Base-by-base conservation (phyloP, 2,888 invertebrate species). In the Calliopum simillimum region DNA sequence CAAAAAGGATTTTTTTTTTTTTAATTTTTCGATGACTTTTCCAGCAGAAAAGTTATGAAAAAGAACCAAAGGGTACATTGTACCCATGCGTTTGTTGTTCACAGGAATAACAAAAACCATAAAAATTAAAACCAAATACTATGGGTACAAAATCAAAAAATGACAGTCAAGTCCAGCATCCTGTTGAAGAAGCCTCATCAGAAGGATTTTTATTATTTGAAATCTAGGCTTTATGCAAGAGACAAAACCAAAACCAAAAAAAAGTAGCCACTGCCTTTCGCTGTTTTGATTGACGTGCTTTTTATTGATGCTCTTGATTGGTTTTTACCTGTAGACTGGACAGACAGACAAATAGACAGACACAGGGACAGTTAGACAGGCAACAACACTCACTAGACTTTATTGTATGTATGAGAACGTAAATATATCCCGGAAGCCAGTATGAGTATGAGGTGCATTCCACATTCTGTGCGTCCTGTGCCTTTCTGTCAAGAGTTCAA, bases 261-360 rank as follows among this genome's bases (percentile, higher is more conserved):
- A 53, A 53, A 53, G 19, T 16, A 13, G 11, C 53, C 12, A 53
- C 21, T 23, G 23, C 53, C 23, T 25, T 16, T 13, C 58, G 56
- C 65, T 71, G 80, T 81, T 33, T 33, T 84, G 85, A 84, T 84
- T 84, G 84, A 84, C 85, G 84, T 82, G 82, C 82, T 80, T 85
- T 84, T 84, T 84, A 84, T 85, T 84, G 84, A 84, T 84, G 85
- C 80, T 83, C 82, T 83, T 84, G 84, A 85, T 84, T 84, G 84
- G 82, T 84, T 84, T 83, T 83, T 84, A 82, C 82, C 82, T 82
- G 75, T 66, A 69, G 56, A 66, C 68, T 44, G 25, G 58, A 56
- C 49, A 41, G 59, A 23, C 14, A 23, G 41, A 16, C 44, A 53
- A 33, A 53, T 12, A 53, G 53, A 19, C 53, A 23, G 53, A 53